Evolutionary conservation across 2,797 vertebrate species (phyloP), one percentile per base, ranked within the genome.

Genomic region (Myripristis jacobus): DNA sequence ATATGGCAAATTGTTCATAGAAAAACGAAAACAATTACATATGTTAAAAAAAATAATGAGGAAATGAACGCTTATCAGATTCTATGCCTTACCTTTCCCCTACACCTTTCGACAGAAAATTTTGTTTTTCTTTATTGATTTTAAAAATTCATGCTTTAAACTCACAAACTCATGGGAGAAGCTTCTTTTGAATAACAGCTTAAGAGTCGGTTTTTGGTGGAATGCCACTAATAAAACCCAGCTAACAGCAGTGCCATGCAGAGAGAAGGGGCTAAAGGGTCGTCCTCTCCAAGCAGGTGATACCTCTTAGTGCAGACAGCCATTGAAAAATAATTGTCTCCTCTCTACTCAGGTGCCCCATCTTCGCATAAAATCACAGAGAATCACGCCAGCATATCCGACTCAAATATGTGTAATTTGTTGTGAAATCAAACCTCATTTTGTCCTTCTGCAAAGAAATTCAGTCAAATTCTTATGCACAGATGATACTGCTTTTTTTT

Each of bases 311-410:
- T 86, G 76, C 86, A 87, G 75, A 76, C 79, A 75, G 77, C 66
- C 77, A 82, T 82, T 66, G 62, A 62, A 31, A 78, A 80, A 64
- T 53, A 73, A 65, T 73, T 50, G 76, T 82, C 56, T 84, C 66
- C 78, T 87, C 62, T 88, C 81, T 82, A 80, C 89, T 93, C 87
- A 92, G 92, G 92, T 92, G 75, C 55, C 69, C 61, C 85, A 80
- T 87, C 57, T 84, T 83, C 84, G 71, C 73, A 85, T 87, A 61
- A 73, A 83, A 75, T 56, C 76, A 70, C 81, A 67, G 77, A 88
- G 73, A 56, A 81, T 81, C 73, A 66, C 81, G 78, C 75, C 85
- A 82, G 82, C 79, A 83, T 83, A 75, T 77, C 36, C 29, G 11
- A 64, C 60, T 87, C 73, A 65, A 73, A 84, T 66, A 74, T 64